phyloP scores from a whole-genome alignment of 2,113 vertebrate species.

The Oophaga pumilio region DNA sequence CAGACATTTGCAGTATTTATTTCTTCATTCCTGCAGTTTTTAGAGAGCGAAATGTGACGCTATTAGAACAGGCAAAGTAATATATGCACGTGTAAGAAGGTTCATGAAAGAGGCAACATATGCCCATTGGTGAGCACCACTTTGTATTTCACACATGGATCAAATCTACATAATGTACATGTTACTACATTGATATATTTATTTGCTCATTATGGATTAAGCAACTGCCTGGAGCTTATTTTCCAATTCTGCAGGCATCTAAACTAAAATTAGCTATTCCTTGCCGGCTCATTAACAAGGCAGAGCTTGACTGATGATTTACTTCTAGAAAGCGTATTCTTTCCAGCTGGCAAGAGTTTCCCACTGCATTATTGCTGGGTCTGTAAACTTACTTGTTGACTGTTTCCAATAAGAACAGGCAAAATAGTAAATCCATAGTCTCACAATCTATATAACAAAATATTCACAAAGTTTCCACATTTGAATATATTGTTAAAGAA shows the following conservation, averaged over 20 bases:
- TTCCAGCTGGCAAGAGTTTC: neutral
- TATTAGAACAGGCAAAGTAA: neutral
- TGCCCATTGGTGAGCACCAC: neutral
- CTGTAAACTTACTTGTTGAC: neutral
- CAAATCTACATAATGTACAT: neutral
- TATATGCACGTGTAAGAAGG: neutral
- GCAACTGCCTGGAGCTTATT: neutral
- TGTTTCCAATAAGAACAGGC: neutral
- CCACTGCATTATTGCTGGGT: neutral
- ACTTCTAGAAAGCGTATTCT: neutral
- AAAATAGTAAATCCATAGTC: no score
- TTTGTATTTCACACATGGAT: neutral
- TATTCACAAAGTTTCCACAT: no score
- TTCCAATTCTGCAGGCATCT: neutral
- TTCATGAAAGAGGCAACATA: neutral
- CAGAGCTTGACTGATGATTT: neutral
- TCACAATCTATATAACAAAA: no score
- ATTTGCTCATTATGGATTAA: neutral
- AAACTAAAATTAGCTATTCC: neutral
- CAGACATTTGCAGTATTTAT: neutral
- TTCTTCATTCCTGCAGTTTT: neutral
- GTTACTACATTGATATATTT: neutral
- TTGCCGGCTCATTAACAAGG: neutral
- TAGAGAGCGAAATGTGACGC: neutral
- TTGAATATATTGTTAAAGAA: no score